Base-by-base conservation (phyloP, 2,888 invertebrate species). In the Amiota communis region DNA sequence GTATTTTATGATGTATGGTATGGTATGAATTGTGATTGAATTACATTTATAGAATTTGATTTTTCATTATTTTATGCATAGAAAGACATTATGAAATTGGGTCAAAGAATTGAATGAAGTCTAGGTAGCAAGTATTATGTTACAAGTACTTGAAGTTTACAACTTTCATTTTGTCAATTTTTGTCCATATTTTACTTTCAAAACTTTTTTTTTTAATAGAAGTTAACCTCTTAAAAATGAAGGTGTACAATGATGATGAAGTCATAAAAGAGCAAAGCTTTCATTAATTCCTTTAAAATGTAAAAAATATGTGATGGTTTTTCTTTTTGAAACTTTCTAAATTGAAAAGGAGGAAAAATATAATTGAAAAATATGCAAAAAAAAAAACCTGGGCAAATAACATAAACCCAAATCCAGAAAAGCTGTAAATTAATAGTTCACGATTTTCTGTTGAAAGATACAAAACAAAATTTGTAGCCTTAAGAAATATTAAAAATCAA, bases 381-480 rank as follows among this genome's bases (percentile, higher is more conserved):
- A 73, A 77, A 61, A 48, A 74, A 64, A 36, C 1, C 23, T 23
- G 15, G 9, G 23, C 64, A 46, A 51, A 51, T 51, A n/a, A 3
- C 53, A n/a, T 51, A 51, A 12, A 51, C 36, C 36, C 36, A 75
- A 74, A 71, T 53, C 59, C 48, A 56, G 72, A 77, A 78, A 78
- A 82, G 82, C 85, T 83, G 82, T 82, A 85, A 83, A 83, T 83
- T 83, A 85, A 77, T 64, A 71, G 80, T 80, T 81, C 85, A 83
- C 85, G 82, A 82, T 73, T 85, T 76, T 71, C 59, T 74, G 10
- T 13, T 12, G 36, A 8, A 17, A 53, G 23, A 59, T 47, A 48
- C 70, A 64, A 47, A 78, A 48, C 70, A 64, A 47, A 78, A 79
- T 77, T 78, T 75, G 76, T 81, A 74, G 75, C 82, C 74, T 36